phyloP scores from a whole-genome alignment of 2,113 vertebrate genomes.

The Rafetus swinhoei region DNA sequence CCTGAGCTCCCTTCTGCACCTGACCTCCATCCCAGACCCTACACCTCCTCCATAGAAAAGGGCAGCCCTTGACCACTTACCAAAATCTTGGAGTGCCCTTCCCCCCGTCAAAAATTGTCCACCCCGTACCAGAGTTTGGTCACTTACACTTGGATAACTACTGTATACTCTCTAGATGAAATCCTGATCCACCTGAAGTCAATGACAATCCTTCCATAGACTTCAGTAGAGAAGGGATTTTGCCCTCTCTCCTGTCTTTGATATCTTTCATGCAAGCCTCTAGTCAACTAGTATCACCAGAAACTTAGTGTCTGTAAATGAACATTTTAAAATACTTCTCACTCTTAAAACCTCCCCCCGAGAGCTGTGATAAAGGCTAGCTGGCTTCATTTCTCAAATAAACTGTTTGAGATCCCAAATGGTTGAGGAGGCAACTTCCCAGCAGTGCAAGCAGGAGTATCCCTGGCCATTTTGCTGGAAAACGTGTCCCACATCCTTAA shows the following conservation, averaged over 20 bases:
- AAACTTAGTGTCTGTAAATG: neutral
- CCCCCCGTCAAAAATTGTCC: no score
- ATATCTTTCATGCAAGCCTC: neutral
- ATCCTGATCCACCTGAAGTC: neutral
- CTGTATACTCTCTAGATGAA: constrained; percentile 2
- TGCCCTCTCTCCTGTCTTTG: neutral
- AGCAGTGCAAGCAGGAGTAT: neutral
- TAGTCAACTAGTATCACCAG: neutral
- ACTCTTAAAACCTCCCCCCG: neutral
- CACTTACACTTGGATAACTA: neutral
- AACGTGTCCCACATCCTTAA: neutral
- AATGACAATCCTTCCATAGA: neutral
- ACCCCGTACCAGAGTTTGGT: neutral
- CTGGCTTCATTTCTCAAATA: neutral
- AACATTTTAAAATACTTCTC: neutral
- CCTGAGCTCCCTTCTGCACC: no score
- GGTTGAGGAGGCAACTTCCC: neutral
- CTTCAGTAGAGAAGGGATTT: constrained; percentile 2
- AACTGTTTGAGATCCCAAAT: neutral
- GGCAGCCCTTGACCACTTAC: no score
- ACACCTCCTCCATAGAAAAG: no score
- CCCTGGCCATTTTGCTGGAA: neutral
- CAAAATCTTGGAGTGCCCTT: no score
- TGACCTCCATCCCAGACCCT: no score
- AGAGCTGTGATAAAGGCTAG: neutral